phyloP scores from a whole-genome alignment of 2,113 vertebrate species.

The Lutjanus erythropterus region DNA sequence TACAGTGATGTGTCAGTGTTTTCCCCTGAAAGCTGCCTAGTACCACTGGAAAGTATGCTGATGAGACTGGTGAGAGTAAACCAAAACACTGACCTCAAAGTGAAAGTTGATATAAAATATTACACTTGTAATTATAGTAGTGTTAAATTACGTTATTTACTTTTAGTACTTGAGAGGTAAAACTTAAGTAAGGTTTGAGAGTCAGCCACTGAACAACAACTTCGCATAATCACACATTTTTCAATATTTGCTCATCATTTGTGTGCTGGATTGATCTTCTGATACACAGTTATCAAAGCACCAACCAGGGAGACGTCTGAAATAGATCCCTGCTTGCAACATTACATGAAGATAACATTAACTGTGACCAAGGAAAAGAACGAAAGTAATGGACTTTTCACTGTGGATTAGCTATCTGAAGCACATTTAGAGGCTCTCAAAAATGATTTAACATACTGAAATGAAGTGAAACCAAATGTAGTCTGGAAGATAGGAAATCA shows the following conservation, averaged over 20 bases:
- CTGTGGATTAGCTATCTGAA: not conserved
- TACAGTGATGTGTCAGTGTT: not conserved
- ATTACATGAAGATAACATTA: not conserved
- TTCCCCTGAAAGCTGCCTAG: not conserved
- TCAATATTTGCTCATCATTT: not conserved
- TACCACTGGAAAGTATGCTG: not conserved
- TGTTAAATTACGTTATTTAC: not conserved
- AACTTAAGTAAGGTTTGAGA: not conserved
- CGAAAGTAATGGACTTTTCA: not conserved
- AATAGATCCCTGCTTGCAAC: not conserved
- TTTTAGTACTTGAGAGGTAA: not conserved
- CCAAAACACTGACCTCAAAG: not conserved
- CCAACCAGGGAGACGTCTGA: not conserved
- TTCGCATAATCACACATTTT: not conserved
- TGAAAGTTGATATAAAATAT: not conserved
- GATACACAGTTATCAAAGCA: not conserved
- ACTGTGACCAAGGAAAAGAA: not conserved
- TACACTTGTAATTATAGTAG: too few species aligned
- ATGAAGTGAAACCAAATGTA: not conserved
- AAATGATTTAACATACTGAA: conserved; percentile 9
- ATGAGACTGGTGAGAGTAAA: not conserved
- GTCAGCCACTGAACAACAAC: not conserved
- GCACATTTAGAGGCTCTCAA: not conserved
- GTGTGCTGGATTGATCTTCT: not conserved
- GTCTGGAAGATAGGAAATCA: not conserved